A percentile compares a stretch with the other conserved stretches of the same genome.
phyloP scores from a whole-genome alignment of 2,113 vertebrate species.

The Ginglymostoma cirratum region DNA sequence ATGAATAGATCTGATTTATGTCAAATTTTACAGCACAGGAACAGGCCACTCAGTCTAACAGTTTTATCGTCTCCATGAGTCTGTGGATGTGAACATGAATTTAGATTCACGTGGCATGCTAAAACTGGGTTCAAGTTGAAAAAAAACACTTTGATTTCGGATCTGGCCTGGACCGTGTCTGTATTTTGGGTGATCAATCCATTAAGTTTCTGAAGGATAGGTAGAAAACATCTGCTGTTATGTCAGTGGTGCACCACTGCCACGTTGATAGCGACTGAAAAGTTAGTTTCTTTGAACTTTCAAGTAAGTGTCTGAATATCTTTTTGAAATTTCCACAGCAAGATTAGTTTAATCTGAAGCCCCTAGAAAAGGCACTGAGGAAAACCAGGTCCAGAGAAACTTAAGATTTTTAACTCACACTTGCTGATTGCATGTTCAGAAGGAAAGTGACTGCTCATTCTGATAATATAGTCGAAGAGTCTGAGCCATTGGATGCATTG shows the following conservation, averaged over 20 bases:
- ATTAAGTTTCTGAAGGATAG: background rate
- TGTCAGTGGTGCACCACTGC: background rate
- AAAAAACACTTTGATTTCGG: background rate
- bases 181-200: background rate
- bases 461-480: background rate
- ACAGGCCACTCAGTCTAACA: background rate
- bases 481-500: no score
- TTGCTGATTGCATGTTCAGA: background rate
- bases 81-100: background rate
- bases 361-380: background rate
- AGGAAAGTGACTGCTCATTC: background rate
- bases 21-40: background rate
- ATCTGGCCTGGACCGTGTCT: background rate
- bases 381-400: background rate
- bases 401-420: background rate
- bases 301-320: background rate
- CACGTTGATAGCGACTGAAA: background rate
- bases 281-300: background rate
- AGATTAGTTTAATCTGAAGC: background rate
- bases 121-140: background rate
- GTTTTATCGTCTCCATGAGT: background rate
- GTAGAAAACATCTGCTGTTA: background rate
- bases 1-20: background rate
- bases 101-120: background rate
- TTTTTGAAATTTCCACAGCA: background rate